Evolutionary conservation across 2,888 invertebrate species (phyloP), one percentile per base, ranked within the genome.

Genomic region (Limnephilus rhombicus): DNA sequence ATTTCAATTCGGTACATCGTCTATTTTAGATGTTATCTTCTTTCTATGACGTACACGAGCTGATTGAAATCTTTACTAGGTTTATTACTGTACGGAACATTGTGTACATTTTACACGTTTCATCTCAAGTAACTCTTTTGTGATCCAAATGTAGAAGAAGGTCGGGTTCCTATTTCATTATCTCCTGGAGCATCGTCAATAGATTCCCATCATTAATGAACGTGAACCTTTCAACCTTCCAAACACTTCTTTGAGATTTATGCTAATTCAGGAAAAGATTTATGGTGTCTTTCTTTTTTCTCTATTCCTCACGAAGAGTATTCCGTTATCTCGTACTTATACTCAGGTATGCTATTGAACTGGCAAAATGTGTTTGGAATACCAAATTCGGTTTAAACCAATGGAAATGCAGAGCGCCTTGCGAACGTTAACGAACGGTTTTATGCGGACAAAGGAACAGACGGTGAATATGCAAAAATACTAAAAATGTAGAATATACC

Each of bases 281-380:
- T 87, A 83, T 31, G 24, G 83, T 83, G 68, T 68, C 68, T 68
- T 68, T 68, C 7, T 68, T 83, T 34, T 31, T 83, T 86, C 91
- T 88, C 92, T 88, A 85, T 85, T 85, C 18, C 53, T 53, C 85
- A 68, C 85, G 83, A 45, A 85, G n/a, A 49, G 53, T 85, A 85
- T 90, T 68, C 90, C 90, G 90, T 90, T 90, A 90, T 90, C n/a
- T 34, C 18, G 83, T 90, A 68, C 68, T 90, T 85, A 85, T 85
- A 90, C 49, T 85, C 11, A 85, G 85, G 85, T 85, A 68, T 34
- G 85, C 85, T 90, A 53, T 85, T 90, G 49, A 85, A 85, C 90
- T 83, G 53, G 37, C 37, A 37, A 29, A 9, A n/a, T 53, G 90
- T 85, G 90, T 68, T 68, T 13, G 53, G 90, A 90, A 90, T 90